Conservation (phyloP, 2,888 invertebrate genomes). For the Pachycephus smyrnensis region DNA sequence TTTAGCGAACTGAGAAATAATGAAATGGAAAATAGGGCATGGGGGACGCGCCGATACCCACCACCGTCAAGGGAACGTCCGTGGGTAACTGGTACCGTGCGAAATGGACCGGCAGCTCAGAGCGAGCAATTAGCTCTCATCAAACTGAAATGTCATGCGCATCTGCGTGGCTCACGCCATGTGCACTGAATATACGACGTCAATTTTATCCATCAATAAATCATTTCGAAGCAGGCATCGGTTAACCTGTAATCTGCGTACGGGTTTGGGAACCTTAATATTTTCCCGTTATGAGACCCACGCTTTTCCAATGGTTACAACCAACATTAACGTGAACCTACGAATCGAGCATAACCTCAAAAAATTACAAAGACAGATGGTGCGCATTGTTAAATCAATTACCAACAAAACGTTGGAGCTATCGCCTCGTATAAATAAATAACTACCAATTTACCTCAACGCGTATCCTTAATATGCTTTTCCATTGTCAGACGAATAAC, state of each 20-base stretch:
- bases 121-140: conserved; percentile 41
- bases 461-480: not conserved
- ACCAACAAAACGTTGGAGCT: not conserved
- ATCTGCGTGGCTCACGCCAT: conserved; percentile 38
- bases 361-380: too few relatives aligned
- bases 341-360: too few relatives aligned
- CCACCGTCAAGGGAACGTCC: not conserved
- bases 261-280: conserved; percentile 14
- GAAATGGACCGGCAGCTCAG: conserved; percentile 7
- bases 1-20: not conserved
- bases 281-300: not conserved
- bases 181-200: conserved; percentile 31
- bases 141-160: conserved; percentile 42
- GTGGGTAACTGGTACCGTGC: not conserved
- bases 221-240: conserved; percentile 37
- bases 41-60: not conserved
- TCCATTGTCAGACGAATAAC: not conserved
- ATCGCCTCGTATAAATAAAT: not conserved
- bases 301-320: not conserved
- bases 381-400: too few relatives aligned
- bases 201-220: conserved; percentile 51
- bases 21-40: not conserved
- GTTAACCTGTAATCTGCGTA: conserved; percentile 41
- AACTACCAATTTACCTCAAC: not conserved
- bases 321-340: not conserved